Evolutionary conservation across 2,888 invertebrate genomes (phyloP).

Genomic region (Serripes groenlandicus): DNA sequence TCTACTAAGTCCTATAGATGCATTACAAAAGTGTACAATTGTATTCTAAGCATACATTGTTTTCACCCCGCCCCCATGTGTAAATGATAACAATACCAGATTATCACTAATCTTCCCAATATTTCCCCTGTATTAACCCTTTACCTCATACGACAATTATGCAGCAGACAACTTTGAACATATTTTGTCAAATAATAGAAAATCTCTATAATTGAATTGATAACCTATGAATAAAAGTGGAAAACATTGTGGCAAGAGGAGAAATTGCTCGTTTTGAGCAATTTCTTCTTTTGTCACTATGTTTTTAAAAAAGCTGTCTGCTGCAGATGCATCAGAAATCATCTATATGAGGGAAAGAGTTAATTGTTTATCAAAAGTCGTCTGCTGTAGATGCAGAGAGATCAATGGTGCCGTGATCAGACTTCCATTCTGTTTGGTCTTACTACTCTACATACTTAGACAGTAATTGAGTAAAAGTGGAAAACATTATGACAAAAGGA

Average conservation of each 20-base stretch:
- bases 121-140: not conserved
- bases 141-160: too few species aligned
- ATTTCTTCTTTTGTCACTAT: not conserved
- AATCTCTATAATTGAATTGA: too few species aligned
- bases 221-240: not conserved
- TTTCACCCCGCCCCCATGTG: not conserved
- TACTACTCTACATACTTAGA: too few species aligned
- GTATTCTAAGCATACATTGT: too few species aligned
- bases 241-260: not conserved
- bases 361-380: not conserved
- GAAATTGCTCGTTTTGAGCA: not conserved
- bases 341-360: not conserved
- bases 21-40: too few species aligned
- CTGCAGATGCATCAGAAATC: not conserved
- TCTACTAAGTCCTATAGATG: too few species aligned
- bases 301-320: not conserved
- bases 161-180: too few species aligned
- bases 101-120: constrained; percentile 14
- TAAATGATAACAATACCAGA: constrained; percentile 6
- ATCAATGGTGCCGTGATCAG: too few species aligned
- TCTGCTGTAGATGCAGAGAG: too few species aligned
- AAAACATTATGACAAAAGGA: not conserved
- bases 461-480: too few species aligned
- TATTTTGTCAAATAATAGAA: too few species aligned
- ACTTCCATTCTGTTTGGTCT: too few species aligned